Evolutionary conservation across 1,140 invertebrate species (phyloP).

Genomic region (Drosophila persimilis): DNA sequence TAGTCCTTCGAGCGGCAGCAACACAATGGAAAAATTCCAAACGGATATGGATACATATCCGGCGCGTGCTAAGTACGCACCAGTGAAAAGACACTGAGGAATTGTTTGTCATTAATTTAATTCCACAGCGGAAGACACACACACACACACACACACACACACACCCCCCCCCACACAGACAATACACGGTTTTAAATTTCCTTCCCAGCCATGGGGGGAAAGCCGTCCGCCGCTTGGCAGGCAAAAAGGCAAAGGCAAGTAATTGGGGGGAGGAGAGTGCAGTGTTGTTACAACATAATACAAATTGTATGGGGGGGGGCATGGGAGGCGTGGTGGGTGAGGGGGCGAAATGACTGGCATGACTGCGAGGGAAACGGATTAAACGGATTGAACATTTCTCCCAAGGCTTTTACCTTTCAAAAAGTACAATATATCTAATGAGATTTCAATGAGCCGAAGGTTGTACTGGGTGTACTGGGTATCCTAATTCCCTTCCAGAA

Average conservation of each 20-base stretch:
- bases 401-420: too few species aligned
- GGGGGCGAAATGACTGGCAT: too few species aligned
- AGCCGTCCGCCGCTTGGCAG: not conserved
- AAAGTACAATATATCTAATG: too few species aligned
- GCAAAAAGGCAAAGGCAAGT: slow-evolving; percentile 41
- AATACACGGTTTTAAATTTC: slow-evolving; percentile 68
- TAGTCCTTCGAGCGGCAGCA: slow-evolving; percentile 5
- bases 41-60: slow-evolving; percentile 74
- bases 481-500: too few species aligned
- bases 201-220: slow-evolving; percentile 34
- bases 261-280: slow-evolving; percentile 5
- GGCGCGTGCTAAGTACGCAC: slow-evolving; percentile 65
- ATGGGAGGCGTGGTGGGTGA: not conserved
- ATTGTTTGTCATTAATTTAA: slow-evolving; percentile 79
- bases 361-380: too few species aligned
- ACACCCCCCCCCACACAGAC: slow-evolving; percentile 4
- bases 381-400: too few species aligned
- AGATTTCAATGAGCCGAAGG: too few species aligned
- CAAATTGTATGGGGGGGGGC: slow-evolving; percentile 13
- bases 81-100: slow-evolving; percentile 66
- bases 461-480: too few species aligned
- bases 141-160: slow-evolving; percentile 29
- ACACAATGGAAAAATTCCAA: slow-evolving; percentile 67
- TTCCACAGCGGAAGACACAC: slow-evolving; percentile 49
- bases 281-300: slow-evolving; percentile 33